Percentiles rank a stretch among this genome's conserved stretches.
These are phyloP conservation scores for Sebastes hubbsi DNA, from an alignment of 2,797 vertebrate genomes.

Conservation along the genomic window DNA sequence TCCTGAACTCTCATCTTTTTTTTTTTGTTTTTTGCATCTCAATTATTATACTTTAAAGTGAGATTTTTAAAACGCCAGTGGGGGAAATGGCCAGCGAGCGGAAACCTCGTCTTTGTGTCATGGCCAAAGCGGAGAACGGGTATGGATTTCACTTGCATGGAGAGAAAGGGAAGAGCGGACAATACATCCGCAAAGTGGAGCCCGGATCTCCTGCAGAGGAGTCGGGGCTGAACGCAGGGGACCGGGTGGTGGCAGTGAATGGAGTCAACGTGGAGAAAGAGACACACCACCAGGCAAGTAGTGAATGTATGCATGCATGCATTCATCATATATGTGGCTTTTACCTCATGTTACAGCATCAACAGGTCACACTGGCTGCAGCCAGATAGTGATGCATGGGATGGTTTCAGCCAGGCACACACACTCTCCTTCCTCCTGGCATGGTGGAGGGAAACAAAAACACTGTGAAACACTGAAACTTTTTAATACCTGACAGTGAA, in stretches of 20 bases:
- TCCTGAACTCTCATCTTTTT: conserved; percentile 35
- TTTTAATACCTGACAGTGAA: background rate
- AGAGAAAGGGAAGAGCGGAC: conserved; percentile 96
- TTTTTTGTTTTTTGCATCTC: background rate
- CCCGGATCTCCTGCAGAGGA: conserved; percentile 90
- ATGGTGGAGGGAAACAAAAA: background rate
- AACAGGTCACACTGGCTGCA: conserved; percentile 21
- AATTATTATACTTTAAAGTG: background rate
- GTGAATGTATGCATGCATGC: conserved; percentile 5
- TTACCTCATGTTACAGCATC: background rate
- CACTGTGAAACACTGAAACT: background rate
- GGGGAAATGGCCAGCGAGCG: conserved; percentile 85
- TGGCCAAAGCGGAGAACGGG: conserved; percentile 87
- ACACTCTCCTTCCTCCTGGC: background rate
- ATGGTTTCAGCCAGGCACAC: background rate
- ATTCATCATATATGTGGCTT: background rate
- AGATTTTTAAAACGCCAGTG: background rate
- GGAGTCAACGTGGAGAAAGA: conserved; percentile 94
- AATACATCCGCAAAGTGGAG: conserved; percentile 96
- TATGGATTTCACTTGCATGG: conserved; percentile 98
- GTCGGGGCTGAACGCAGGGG: conserved; percentile 89
- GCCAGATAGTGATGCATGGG: background rate
- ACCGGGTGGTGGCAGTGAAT: conserved; percentile 93
- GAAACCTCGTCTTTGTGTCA: conserved; percentile 91
- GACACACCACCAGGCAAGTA: conserved; percentile 93